Evolutionary conservation across 2,888 invertebrate genomes (phyloP).

Genomic region (Sipunculus nudus): DNA sequence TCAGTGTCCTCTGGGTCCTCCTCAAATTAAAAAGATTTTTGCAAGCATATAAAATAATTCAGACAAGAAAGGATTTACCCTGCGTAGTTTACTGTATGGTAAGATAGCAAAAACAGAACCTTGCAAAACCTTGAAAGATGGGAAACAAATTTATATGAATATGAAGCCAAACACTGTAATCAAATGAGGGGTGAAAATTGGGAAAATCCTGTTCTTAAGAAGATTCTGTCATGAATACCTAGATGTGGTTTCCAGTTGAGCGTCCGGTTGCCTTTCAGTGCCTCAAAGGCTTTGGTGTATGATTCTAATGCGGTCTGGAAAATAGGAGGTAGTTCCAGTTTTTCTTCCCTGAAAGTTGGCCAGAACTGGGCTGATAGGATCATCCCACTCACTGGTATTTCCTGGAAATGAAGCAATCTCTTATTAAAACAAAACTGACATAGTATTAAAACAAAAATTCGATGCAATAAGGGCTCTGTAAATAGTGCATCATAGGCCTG

Average conservation of each 20-base stretch:
- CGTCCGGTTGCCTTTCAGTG: constrained; percentile 85
- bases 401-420: constrained; percentile 61
- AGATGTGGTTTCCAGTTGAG: constrained; percentile 93
- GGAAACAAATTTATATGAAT: background rate
- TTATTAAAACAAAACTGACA: too few relatives aligned
- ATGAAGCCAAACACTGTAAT: background rate
- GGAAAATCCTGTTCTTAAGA: background rate
- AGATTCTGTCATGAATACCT: constrained; percentile 63
- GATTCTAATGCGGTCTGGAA: constrained; percentile 83
- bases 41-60: too few relatives aligned
- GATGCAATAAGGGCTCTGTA: too few relatives aligned
- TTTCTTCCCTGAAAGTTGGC: constrained; percentile 96
- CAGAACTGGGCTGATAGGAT: constrained; percentile 98
- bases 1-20: too few relatives aligned
- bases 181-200: background rate
- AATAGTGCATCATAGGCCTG: too few relatives aligned
- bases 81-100: too few relatives aligned
- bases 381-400: constrained; percentile 80
- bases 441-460: too few relatives aligned
- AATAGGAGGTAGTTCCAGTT: constrained; percentile 82
- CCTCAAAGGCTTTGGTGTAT: constrained; percentile 90
- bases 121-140: too few relatives aligned
- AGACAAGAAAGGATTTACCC: too few relatives aligned
- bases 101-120: too few relatives aligned
- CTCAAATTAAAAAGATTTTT: too few relatives aligned